Percentiles rank a stretch among this genome's conserved stretches.
Conservation (phyloP, 2,888 invertebrate genomes). For the Mystacides longicornis region DNA sequence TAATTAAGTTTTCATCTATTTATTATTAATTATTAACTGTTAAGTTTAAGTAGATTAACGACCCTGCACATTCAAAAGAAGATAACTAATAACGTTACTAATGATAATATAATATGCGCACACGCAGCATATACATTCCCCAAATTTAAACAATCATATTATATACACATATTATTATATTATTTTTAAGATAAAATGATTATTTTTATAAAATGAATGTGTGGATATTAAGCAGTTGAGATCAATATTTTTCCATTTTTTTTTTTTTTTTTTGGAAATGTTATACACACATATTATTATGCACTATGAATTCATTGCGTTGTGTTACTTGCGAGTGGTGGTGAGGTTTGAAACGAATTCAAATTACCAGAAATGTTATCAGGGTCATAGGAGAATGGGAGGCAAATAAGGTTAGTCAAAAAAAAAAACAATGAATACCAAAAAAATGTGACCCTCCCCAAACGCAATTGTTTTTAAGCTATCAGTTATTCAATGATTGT, state of each 20-base stretch:
- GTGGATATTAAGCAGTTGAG: constrained; percentile 12
- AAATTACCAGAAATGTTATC: background rate
- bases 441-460: too few relatives aligned
- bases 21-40: constrained; percentile 33
- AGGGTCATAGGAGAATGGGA: background rate
- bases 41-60: constrained; percentile 26
- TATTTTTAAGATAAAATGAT: too few relatives aligned
- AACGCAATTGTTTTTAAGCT: too few relatives aligned
- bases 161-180: background rate
- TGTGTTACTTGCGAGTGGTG: background rate
- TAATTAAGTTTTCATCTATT: constrained; percentile 36
- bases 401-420: background rate
- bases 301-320: too few relatives aligned
- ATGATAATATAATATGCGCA: constrained; percentile 1
- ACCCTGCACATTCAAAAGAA: constrained; percentile 27
- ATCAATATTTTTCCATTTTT: constrained; percentile 17
- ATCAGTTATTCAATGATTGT: constrained; percentile 23
- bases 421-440: background rate
- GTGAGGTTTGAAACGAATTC: background rate
- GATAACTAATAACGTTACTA: constrained; percentile 13
- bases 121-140: constrained; percentile 4
- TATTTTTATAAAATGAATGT: background rate
- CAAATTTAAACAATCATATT: background rate
- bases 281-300: too few relatives aligned
- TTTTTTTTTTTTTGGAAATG: too few relatives aligned